phyloP scores from a whole-genome alignment of 2,113 vertebrate species.

The Brachionichthys hirsutus region DNA sequence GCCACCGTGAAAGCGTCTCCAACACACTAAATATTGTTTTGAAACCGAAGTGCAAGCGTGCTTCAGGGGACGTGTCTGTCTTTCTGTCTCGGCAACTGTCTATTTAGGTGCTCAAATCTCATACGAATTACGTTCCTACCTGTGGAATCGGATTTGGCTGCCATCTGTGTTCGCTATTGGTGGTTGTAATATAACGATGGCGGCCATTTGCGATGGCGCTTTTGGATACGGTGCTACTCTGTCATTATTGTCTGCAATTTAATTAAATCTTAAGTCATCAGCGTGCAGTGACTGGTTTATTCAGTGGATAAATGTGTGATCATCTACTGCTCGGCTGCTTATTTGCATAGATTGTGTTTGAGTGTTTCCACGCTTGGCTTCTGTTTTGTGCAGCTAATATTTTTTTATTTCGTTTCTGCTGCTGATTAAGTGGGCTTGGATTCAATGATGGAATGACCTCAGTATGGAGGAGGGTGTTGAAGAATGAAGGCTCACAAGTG shows the following conservation, averaged over 20 bases:
- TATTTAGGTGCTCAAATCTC: too few species aligned
- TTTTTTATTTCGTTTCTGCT: not conserved
- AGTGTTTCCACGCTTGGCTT: not conserved
- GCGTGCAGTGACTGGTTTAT: not conserved
- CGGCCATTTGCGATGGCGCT: not conserved
- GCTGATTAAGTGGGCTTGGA: not conserved
- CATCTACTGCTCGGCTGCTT: not conserved
- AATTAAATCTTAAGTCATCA: not conserved
- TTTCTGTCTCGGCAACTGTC: too few species aligned
- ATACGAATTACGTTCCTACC: too few species aligned
- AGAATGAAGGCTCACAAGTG: not conserved
- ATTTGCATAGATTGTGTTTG: not conserved
- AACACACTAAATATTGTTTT: too few species aligned
- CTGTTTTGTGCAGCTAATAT: too few species aligned
- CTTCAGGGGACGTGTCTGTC: too few species aligned
- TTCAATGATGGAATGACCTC: slow-evolving; percentile 1
- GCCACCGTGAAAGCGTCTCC: too few species aligned
- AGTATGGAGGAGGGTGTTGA: not conserved
- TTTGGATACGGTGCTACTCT: not conserved
- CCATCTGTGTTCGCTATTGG: not conserved
- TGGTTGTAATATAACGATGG: not conserved
- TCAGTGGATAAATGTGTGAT: not conserved
- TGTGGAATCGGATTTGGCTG: not conserved
- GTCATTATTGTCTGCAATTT: not conserved
- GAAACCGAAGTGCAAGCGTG: too few species aligned